Conservation (phyloP, 2,113 vertebrate species). For the Dasyprocta punctata region DNA sequence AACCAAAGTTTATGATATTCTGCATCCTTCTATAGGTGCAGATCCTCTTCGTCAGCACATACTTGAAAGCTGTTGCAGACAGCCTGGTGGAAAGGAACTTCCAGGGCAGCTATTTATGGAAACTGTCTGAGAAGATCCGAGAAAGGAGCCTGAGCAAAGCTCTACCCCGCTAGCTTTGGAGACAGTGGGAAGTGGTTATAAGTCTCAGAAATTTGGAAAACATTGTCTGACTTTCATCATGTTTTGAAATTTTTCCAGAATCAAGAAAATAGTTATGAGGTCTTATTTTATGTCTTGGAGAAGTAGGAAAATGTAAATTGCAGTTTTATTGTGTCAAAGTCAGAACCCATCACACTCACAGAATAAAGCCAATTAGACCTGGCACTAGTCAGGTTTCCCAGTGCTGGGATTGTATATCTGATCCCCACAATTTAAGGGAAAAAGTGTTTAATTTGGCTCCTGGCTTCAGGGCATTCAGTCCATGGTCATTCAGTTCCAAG, state of each 20-base stretch:
- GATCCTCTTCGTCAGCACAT: not conserved
- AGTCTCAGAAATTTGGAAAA: conserved; percentile 37
- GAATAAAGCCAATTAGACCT: not conserved
- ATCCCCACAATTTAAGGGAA: not conserved
- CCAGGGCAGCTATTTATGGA: not conserved
- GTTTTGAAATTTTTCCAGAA: conserved; percentile 17
- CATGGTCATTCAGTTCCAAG: not conserved
- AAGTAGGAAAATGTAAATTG: conserved; percentile 26
- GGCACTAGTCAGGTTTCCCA: not conserved
- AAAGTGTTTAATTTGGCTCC: not conserved
- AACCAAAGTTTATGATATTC: too few relatives aligned
- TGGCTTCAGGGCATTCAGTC: not conserved
- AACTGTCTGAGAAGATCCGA: not conserved
- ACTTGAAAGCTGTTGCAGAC: not conserved
- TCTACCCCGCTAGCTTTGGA: not conserved
- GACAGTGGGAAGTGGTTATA: not conserved
- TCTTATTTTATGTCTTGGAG: accelerated
- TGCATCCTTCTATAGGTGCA: not conserved
- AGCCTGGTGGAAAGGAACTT: not conserved
- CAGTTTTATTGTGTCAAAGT: not conserved
- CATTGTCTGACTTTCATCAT: conserved; percentile 1
- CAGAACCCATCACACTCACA: not conserved
- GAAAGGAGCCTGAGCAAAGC: not conserved
- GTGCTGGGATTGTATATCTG: not conserved
- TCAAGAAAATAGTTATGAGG: not conserved